Conservation (phyloP, 2,888 invertebrate species). For the Euplexia lucipara region DNA sequence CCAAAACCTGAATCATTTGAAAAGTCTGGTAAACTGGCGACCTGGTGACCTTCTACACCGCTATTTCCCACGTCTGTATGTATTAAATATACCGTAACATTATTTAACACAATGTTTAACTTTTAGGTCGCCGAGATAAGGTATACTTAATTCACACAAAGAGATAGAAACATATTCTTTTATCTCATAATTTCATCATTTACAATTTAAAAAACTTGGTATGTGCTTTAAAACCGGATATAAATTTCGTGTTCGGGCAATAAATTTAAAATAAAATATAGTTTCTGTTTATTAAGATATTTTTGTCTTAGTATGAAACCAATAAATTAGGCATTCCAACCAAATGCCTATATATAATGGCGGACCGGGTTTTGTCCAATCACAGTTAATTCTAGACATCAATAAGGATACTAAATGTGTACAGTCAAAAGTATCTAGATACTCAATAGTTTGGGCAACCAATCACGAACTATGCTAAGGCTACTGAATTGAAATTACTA, state of each 20-base stretch:
- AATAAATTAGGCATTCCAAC: constrained; percentile 40
- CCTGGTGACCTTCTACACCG: constrained; percentile 67
- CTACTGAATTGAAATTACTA: constrained; percentile 35
- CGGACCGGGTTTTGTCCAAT: neutral
- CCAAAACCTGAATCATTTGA: constrained; percentile 48
- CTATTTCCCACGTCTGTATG: constrained; percentile 70
- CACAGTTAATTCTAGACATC: constrained; percentile 25
- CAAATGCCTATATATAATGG: constrained; percentile 6
- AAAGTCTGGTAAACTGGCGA: constrained; percentile 67
- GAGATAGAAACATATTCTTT: constrained; percentile 42
- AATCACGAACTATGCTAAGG: constrained; percentile 10
- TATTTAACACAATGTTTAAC: constrained; percentile 72
- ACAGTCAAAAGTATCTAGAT: constrained; percentile 6
- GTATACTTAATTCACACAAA: constrained; percentile 59
- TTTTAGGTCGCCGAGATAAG: constrained; percentile 69
- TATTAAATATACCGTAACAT: constrained; percentile 70
- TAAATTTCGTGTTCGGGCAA: constrained; percentile 23
- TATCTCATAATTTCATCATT: constrained; percentile 60
- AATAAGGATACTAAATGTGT: constrained; percentile 26
- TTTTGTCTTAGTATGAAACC: constrained; percentile 10
- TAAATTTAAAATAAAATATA: constrained; percentile 33
- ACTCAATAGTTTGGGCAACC: neutral
- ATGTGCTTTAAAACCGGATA: constrained; percentile 36
- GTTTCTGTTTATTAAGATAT: constrained; percentile 12
- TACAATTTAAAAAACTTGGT: constrained; percentile 20